Percentiles rank a stretch among this genome's conserved stretches.
phyloP scores from a whole-genome alignment of 1,140 invertebrate genomes.

The Drosophila simulans region DNA sequence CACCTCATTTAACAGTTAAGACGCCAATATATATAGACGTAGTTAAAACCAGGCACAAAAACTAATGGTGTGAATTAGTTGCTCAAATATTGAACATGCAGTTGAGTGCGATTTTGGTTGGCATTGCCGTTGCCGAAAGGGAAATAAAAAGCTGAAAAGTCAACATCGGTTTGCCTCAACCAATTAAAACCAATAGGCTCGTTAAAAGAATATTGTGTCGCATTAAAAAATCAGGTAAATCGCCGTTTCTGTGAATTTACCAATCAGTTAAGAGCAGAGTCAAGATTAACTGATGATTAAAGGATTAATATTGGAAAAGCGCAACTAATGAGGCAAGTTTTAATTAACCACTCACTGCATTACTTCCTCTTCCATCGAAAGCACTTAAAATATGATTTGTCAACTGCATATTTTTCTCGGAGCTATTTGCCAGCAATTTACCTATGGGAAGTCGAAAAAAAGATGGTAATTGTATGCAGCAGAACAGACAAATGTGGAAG shows the following conservation, averaged over 20 bases:
- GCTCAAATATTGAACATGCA: constrained; percentile 68
- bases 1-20: constrained; percentile 58
- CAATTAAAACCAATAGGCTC: no score
- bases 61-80: constrained; percentile 63
- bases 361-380: no score
- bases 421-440: neutral
- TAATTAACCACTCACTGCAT: no score
- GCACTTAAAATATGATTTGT: no score
- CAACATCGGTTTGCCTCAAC: neutral
- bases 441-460: neutral
- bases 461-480: neutral
- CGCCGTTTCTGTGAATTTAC: no score
- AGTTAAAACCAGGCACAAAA: constrained; percentile 18
- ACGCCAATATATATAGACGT: constrained; percentile 37
- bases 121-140: constrained; percentile 6
- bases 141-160: constrained; percentile 38
- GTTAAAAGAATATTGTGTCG: no score
- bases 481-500: neutral
- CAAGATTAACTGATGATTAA: no score
- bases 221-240: no score
- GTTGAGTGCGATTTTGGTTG: constrained; percentile 41
- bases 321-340: no score
- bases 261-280: no score
- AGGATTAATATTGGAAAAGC: no score
- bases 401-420: neutral